phyloP scores from a whole-genome alignment of 2,888 invertebrate species.

The Drosophila demipolita region DNA sequence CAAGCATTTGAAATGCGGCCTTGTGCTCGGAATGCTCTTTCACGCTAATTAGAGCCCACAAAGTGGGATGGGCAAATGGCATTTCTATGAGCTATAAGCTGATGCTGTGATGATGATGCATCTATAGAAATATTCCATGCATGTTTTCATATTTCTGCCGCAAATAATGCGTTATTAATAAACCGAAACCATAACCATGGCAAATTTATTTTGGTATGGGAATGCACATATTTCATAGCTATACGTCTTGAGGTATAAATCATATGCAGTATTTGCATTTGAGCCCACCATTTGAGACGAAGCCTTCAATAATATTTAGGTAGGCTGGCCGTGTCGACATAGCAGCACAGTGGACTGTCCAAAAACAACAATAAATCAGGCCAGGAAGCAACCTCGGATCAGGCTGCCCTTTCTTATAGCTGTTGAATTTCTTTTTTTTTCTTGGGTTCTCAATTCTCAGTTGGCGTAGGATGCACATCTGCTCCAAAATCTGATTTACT shows the following conservation, averaged over 20 bases:
- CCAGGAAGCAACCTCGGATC: constrained; percentile 34
- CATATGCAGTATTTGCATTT: constrained; percentile 62
- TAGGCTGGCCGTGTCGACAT: constrained; percentile 69
- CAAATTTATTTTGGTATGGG: constrained; percentile 32
- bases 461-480: constrained; percentile 63
- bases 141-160: constrained; percentile 55
- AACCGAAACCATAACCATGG: constrained; percentile 47
- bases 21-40: constrained; percentile 19
- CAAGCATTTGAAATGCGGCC: constrained; percentile 27
- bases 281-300: constrained; percentile 37
- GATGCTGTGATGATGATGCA: not conserved
- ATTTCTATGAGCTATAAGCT: constrained; percentile 10
- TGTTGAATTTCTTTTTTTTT: constrained; percentile 15
- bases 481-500: constrained; percentile 78
- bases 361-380: constrained; percentile 49
- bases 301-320: constrained; percentile 71
- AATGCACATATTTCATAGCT: constrained; percentile 3
- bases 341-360: constrained; percentile 41
- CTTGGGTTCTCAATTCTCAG: constrained; percentile 7
- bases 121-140: constrained; percentile 36
- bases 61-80: constrained; percentile 19
- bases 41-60: constrained; percentile 50
- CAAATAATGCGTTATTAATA: constrained; percentile 65
- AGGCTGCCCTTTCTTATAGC: constrained; percentile 17
- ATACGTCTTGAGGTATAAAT: constrained; percentile 26